A percentile compares a stretch with the other conserved stretches of the same genome.
Conservation (phyloP, 2,888 invertebrate species). For the Agonopterix subpropinquella region DNA sequence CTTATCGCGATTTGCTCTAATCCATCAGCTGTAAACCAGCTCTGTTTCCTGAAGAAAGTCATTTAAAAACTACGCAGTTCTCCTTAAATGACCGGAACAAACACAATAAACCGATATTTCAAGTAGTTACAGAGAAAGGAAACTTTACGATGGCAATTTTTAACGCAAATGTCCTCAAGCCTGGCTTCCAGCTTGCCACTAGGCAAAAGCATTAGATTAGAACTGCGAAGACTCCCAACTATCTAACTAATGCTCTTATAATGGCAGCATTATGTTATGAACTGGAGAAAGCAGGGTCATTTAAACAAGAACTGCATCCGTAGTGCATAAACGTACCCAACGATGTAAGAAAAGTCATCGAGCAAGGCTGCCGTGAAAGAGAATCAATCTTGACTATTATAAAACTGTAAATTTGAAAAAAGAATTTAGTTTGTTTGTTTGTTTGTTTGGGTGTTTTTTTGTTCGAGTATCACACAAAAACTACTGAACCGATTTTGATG, state of each 20-base stretch:
- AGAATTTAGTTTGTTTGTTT: too few species aligned
- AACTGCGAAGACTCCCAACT: slow-evolving; percentile 36
- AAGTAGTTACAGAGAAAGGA: slow-evolving; percentile 7
- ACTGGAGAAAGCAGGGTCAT: slow-evolving; percentile 53
- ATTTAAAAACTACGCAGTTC: too few species aligned
- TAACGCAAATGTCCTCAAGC: slow-evolving; percentile 34
- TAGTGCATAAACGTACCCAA: slow-evolving; percentile 5
- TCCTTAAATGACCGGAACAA: not conserved
- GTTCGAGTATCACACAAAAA: too few species aligned
- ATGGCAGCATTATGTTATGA: slow-evolving; percentile 47
- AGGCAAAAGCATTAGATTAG: slow-evolving; percentile 26
- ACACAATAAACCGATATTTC: slow-evolving; percentile 1
- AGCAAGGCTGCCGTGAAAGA: not conserved
- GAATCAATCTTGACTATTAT: too few species aligned
- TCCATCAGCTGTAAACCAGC: too few species aligned
- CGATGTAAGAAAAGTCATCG: not conserved
- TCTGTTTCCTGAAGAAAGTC: too few species aligned
- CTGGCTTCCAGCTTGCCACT: slow-evolving; percentile 24
- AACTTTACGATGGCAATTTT: slow-evolving; percentile 17
- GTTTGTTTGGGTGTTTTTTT: too few species aligned
- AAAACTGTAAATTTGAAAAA: too few species aligned
- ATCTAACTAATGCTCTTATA: slow-evolving; percentile 63
- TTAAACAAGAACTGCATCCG: slow-evolving; percentile 37
- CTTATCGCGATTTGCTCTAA: too few species aligned
- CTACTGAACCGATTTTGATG: too few species aligned